Conservation (phyloP, 2,888 invertebrate genomes). For the Oligia fasciuncula region DNA sequence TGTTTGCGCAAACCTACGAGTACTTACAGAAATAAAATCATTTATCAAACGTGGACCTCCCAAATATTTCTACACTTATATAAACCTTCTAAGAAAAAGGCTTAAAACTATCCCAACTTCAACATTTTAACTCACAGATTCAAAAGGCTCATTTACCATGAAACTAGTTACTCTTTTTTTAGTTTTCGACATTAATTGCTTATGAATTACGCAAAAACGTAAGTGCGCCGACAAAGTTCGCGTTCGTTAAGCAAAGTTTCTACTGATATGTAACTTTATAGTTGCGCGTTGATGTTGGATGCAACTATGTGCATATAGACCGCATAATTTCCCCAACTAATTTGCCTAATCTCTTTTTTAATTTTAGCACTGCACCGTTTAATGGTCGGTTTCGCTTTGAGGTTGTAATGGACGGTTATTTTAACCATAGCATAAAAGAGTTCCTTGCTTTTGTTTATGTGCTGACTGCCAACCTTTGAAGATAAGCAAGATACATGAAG, state of each 20-base stretch:
- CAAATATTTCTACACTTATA: neutral
- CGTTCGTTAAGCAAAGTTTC: constrained; percentile 67
- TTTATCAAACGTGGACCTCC: neutral
- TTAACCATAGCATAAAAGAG: neutral
- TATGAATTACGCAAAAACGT: constrained; percentile 66
- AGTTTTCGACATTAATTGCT: constrained; percentile 51
- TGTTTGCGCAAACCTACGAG: too few species aligned
- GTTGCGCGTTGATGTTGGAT: constrained; percentile 32
- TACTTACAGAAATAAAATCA: too few species aligned
- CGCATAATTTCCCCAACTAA: constrained; percentile 33
- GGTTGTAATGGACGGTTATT: constrained; percentile 6
- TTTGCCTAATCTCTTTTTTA: constrained; percentile 49
- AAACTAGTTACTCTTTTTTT: constrained; percentile 31
- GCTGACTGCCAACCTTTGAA: neutral
- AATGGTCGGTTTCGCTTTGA: neutral
- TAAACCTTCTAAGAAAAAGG: neutral
- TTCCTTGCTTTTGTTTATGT: too few species aligned
- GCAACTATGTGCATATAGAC: constrained; percentile 38
- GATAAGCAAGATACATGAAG: neutral
- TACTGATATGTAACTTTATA: constrained; percentile 61
- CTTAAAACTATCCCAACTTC: constrained; percentile 6
- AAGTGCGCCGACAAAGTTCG: constrained; percentile 61
- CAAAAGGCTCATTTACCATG: constrained; percentile 21
- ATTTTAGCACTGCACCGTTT: constrained; percentile 24
- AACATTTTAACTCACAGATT: constrained; percentile 17